These are phyloP conservation scores for Branchellion lobata DNA, from an alignment of 2,888 invertebrate species.

Conservation along the genomic window DNA sequence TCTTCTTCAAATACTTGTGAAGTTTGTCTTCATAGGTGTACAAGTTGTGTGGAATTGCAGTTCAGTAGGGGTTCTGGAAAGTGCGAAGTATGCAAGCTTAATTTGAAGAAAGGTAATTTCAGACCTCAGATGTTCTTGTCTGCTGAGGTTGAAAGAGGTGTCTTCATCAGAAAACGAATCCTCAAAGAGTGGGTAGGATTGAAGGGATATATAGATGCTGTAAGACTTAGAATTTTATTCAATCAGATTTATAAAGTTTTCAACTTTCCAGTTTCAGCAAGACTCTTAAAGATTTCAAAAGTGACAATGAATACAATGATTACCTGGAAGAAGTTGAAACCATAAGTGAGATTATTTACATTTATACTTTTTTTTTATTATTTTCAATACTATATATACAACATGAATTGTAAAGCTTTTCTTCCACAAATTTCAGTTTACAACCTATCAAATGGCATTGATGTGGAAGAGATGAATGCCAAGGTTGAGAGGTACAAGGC, in stretches of 20 bases:
- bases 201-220: too few relatives aligned
- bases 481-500: slow-evolving; percentile 67
- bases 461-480: slow-evolving; percentile 78
- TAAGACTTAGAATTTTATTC: too few relatives aligned
- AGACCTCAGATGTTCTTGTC: slow-evolving; percentile 79
- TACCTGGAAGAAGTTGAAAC: slow-evolving; percentile 92
- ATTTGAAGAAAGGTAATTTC: slow-evolving; percentile 83
- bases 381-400: background rate
- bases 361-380: background rate
- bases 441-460: slow-evolving; percentile 85
- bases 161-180: background rate
- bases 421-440: slow-evolving; percentile 67
- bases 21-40: slow-evolving; percentile 68
- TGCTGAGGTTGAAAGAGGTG: slow-evolving; percentile 36
- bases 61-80: slow-evolving; percentile 91
- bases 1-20: background rate
- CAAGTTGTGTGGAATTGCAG: slow-evolving; percentile 91
- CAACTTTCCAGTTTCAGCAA: slow-evolving; percentile 75
- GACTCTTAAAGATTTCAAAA: slow-evolving; percentile 86
- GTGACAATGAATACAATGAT: slow-evolving; percentile 84
- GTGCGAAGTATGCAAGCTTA: slow-evolving; percentile 89
- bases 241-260: too few relatives aligned
- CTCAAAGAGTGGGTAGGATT: slow-evolving; percentile 7
- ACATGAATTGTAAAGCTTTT: background rate
- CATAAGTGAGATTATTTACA: slow-evolving; percentile 64